Percentiles rank a stretch among this genome's conserved stretches.
These are phyloP conservation scores for Acanthurus lineatus DNA, from an alignment of 2,797 vertebrate genomes.

Conservation along the genomic window DNA sequence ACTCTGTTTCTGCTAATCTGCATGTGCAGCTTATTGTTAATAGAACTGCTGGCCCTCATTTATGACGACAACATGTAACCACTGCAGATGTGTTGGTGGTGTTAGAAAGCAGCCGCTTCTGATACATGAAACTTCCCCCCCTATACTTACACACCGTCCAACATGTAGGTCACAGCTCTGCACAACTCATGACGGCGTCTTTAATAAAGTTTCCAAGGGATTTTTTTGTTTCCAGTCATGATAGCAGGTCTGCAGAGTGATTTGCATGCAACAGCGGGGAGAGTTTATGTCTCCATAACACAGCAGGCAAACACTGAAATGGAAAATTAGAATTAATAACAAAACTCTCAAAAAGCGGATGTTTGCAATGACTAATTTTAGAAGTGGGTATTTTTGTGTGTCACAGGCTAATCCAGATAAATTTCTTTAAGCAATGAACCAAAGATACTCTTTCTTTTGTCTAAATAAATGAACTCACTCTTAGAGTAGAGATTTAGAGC, in stretches of 20 bases:
- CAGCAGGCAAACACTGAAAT: not conserved
- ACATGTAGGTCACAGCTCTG: slow-evolving; percentile 37
- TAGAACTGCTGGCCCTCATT: slow-evolving; percentile 17
- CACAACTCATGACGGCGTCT: slow-evolving; percentile 23
- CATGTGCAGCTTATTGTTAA: slow-evolving; percentile 25
- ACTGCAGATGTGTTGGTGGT: slow-evolving; percentile 3
- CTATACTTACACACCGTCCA: slow-evolving; percentile 27
- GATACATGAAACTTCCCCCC: slow-evolving; percentile 21
- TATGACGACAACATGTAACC: slow-evolving; percentile 40
- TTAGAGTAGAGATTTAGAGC: slow-evolving; percentile 1
- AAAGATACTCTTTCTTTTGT: slow-evolving; percentile 11
- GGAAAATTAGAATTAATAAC: not conserved
- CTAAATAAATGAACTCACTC: slow-evolving; percentile 16
- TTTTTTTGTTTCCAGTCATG: slow-evolving; percentile 39
- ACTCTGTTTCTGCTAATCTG: slow-evolving; percentile 11
- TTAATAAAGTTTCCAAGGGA: slow-evolving; percentile 32
- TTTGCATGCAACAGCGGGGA: slow-evolving; percentile 16
- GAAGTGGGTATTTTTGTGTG: not conserved
- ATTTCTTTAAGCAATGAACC: slow-evolving; percentile 11
- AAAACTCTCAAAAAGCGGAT: slow-evolving; percentile 1
- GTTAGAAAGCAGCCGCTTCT: slow-evolving; percentile 7
- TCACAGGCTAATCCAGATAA: not conserved
- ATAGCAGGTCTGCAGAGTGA: not conserved
- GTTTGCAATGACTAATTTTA: slow-evolving; percentile 21
- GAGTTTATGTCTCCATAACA: not conserved